Evolutionary conservation across 1,140 invertebrate species (phyloP).

Genomic region (Drosophila ironensis): DNA sequence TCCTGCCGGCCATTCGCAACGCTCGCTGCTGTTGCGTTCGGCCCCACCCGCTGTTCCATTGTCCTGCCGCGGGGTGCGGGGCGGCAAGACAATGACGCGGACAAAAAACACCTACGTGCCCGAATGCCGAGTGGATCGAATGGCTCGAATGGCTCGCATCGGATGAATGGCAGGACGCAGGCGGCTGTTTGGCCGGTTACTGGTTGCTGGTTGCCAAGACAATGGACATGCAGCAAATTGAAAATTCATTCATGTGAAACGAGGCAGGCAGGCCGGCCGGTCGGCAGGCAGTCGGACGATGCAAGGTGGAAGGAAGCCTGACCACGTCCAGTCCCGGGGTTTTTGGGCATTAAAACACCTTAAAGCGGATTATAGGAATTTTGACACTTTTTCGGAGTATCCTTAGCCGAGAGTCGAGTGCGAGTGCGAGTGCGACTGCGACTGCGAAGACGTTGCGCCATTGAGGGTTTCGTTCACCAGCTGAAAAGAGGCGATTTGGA

Average conservation of each 20-base stretch:
- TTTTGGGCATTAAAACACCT: slow-evolving; percentile 74
- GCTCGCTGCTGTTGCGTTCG: slow-evolving; percentile 31
- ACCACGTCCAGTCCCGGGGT: slow-evolving; percentile 27
- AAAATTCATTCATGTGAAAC: slow-evolving; percentile 80
- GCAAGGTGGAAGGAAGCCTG: slow-evolving; percentile 39
- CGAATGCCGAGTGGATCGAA: slow-evolving; percentile 31
- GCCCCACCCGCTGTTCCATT: slow-evolving; percentile 52
- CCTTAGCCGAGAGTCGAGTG: slow-evolving; percentile 48
- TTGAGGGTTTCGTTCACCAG: slow-evolving; percentile 67
- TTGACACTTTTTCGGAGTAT: slow-evolving; percentile 78
- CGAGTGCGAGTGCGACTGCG: slow-evolving; percentile 42
- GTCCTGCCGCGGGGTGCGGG: slow-evolving; percentile 30
- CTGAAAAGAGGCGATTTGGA: slow-evolving; percentile 24
- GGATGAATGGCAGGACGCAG: slow-evolving; percentile 72
- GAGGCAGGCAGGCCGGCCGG: slow-evolving; percentile 37
- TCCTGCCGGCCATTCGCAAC: slow-evolving; percentile 51
- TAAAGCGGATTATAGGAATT: slow-evolving; percentile 79
- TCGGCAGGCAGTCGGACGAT: slow-evolving; percentile 2
- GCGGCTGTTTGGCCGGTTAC: slow-evolving; percentile 60
- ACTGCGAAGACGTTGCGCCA: slow-evolving; percentile 66
- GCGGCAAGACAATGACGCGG: slow-evolving; percentile 56
- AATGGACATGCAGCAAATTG: slow-evolving; percentile 74
- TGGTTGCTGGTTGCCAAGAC: slow-evolving; percentile 62
- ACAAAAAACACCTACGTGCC: slow-evolving; percentile 73
- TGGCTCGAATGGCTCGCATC: slow-evolving; percentile 25